Percentiles rank a stretch among this genome's conserved stretches.
These are phyloP conservation scores for Tarsius wallacei DNA, from an alignment of 2,797 vertebrate species.

Conservation along the genomic window DNA sequence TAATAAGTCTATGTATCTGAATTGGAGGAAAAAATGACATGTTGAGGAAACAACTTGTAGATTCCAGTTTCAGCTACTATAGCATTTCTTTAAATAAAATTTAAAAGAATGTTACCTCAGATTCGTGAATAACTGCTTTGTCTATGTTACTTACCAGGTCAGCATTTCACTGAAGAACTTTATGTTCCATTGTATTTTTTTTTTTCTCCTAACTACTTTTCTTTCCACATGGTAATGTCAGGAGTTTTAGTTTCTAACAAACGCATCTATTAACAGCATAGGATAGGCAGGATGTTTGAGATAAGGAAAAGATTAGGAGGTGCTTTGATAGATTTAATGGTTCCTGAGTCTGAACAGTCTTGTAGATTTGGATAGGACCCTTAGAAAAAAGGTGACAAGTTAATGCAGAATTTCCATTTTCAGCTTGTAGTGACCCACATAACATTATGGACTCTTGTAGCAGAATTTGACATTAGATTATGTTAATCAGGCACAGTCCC, in stretches of 20 bases:
- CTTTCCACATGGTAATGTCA: slow-evolving; percentile 84
- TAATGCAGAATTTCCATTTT: slow-evolving; percentile 75
- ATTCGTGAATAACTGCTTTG: slow-evolving; percentile 75
- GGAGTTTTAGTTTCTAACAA: slow-evolving; percentile 84
- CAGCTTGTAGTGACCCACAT: slow-evolving; percentile 53
- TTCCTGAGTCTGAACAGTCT: slow-evolving; percentile 84
- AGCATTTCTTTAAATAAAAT: slow-evolving; percentile 81
- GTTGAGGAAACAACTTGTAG: slow-evolving; percentile 73
- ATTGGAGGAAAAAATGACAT: slow-evolving; percentile 83
- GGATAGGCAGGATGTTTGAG: slow-evolving; percentile 80
- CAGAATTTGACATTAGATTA: slow-evolving; percentile 57
- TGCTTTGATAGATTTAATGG: slow-evolving; percentile 73
- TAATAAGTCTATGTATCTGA: slow-evolving; percentile 82
- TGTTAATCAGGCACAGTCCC: neutral
- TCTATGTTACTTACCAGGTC: slow-evolving; percentile 61
- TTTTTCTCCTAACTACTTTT: slow-evolving; percentile 75
- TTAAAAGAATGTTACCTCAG: slow-evolving; percentile 71
- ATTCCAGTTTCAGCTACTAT: slow-evolving; percentile 78
- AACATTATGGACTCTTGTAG: neutral
- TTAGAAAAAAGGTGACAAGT: slow-evolving; percentile 68
- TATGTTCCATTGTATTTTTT: slow-evolving; percentile 73
- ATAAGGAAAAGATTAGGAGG: slow-evolving; percentile 86
- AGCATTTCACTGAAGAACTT: slow-evolving; percentile 72
- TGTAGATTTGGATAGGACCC: slow-evolving; percentile 74
- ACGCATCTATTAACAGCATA: slow-evolving; percentile 86